Evolutionary conservation across 2,797 vertebrate species (phyloP), one percentile per base, ranked within the genome.

Genomic region (Morelia viridis): DNA sequence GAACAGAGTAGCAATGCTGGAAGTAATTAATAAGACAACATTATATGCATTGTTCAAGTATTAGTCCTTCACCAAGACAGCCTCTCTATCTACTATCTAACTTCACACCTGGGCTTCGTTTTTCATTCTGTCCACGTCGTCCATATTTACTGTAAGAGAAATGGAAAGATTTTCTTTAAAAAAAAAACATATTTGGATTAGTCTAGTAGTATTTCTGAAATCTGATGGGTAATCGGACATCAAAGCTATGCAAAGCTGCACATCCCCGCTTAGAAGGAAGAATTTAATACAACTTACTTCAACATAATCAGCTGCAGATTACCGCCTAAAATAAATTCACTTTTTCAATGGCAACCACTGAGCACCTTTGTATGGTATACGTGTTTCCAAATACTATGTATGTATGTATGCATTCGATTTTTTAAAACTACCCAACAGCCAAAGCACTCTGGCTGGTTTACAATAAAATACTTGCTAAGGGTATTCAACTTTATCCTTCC

Each of bases 51-150:
- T 4, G 5, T 53, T 53, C 50, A 53, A 53, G 50, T 53, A 53
- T 53, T 53, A 53, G 50, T 13, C 2, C 8, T 65, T 13, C 1
- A 6, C 15, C 28, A 85, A 68, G 22, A 10, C 62, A 53, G 10
- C 3, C 15, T 41, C 11, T 58, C 24, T 1, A 5, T 2, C 0
- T 15, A 7, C 6, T 85, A 4, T 28, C 41, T 41, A 84, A 71
- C 61, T 87, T 91, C 94, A 94, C 96, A 97, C 96, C 93, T 93
- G 90, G 90, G 86, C 86, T 24, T n/a, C 85, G 89, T 90, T 92
- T 95, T 17, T 89, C 93, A 92, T 89, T 83, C 17, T 50, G 11
- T 76, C 64, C 76, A 71, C 80, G 89, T 92, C 80, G 95, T 92
- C 76, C 60, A 90, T 94, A 86, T 88, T 65, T 53, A 56, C 96